These are phyloP conservation scores for Conops quadrifasciatus DNA, from an alignment of 2,888 invertebrate species.

Conservation along the genomic window DNA sequence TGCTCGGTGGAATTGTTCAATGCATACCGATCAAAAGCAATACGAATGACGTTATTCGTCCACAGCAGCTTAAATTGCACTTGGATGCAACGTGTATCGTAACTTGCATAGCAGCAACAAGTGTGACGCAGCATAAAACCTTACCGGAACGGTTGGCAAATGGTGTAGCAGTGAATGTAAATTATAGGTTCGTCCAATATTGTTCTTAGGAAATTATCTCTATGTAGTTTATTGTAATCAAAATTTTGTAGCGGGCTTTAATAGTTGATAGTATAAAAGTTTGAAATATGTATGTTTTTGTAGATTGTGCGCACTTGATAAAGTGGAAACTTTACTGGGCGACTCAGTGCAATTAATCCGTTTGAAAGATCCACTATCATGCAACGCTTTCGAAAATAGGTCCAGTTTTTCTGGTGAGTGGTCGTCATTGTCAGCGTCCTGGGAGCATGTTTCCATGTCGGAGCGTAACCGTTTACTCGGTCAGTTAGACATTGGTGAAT, in stretches of 20 bases:
- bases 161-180: conserved; percentile 80
- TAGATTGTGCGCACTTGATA: conserved; percentile 60
- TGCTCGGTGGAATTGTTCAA: conserved; percentile 90
- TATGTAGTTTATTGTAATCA: no score
- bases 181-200: conserved; percentile 70
- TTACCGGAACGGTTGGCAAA: conserved; percentile 71
- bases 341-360: conserved; percentile 77
- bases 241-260: no score
- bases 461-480: conserved; percentile 78
- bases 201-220: no score
- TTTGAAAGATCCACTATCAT: conserved; percentile 74
- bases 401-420: conserved; percentile 77
- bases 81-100: conserved; percentile 86
- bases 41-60: conserved; percentile 69
- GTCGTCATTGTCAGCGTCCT: conserved; percentile 75
- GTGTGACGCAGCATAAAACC: conserved; percentile 67
- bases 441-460: conserved; percentile 78
- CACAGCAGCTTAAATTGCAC: conserved; percentile 72
- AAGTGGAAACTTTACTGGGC: conserved; percentile 75
- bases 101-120: conserved; percentile 72
- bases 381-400: conserved; percentile 67
- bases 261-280: no score
- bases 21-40: conserved; percentile 78
- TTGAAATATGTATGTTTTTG: not conserved
- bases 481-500: conserved; percentile 75